phyloP scores from a whole-genome alignment of 2,113 vertebrate species.

The Ctenomys sociabilis region DNA sequence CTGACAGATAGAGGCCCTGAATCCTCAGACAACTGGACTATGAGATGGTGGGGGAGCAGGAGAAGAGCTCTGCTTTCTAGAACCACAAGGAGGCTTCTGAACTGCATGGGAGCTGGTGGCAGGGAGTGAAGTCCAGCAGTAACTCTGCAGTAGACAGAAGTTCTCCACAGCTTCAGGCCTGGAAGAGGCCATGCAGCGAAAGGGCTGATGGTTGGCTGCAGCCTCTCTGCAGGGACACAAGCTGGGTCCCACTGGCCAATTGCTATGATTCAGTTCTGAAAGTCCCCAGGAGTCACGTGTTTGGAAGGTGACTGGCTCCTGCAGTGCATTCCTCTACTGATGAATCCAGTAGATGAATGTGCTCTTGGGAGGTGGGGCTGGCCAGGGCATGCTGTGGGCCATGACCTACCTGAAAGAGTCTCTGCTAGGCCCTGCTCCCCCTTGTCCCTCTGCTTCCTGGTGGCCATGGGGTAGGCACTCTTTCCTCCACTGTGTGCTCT shows the following conservation, averaged over 20 bases:
- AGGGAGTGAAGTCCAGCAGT: fast-evolving
- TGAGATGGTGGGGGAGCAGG: background rate
- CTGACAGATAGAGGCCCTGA: background rate
- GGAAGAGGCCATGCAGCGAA: fast-evolving
- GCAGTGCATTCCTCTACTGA: background rate
- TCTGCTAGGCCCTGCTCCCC: background rate
- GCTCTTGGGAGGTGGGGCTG: background rate
- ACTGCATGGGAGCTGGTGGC: background rate
- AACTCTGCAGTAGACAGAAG: background rate
- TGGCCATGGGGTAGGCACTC: background rate
- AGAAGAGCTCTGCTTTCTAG: background rate
- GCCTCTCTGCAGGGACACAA: background rate
- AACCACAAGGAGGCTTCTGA: background rate
- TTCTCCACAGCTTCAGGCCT: background rate
- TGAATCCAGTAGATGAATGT: background rate
- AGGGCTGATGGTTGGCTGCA: background rate
- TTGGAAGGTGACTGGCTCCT: background rate
- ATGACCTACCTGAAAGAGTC: background rate
- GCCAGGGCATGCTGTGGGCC: no score
- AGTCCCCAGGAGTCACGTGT: background rate
- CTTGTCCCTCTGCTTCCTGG: background rate
- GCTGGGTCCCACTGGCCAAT: background rate
- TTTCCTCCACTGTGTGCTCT: background rate
- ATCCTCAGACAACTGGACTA: background rate
- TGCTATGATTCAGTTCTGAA: background rate